Conservation (phyloP, 2,113 vertebrate species). For the Phrynosoma blainvillii region DNA sequence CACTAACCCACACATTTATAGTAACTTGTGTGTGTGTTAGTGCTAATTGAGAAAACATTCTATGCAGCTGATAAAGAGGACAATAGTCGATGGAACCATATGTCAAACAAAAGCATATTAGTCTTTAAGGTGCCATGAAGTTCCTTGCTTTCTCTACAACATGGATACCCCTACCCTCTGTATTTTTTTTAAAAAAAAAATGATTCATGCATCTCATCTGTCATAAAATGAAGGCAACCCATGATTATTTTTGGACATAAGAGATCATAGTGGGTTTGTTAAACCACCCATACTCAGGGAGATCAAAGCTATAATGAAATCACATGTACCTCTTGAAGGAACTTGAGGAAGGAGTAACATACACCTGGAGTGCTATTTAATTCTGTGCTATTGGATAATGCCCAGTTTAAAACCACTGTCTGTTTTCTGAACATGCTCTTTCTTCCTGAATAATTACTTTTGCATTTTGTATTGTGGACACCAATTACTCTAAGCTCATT, state of each 20-base stretch:
- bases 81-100: too few species aligned
- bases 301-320: conserved; percentile 13
- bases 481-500: conserved; percentile 21
- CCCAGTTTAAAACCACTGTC: neutral
- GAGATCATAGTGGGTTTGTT: neutral
- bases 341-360: neutral
- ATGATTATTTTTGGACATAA: neutral
- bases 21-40: too few species aligned
- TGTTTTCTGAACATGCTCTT: conserved; percentile 13
- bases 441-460: conserved; percentile 31
- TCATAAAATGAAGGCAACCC: neutral
- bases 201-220: neutral
- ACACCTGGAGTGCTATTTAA: neutral
- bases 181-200: neutral
- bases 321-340: neutral
- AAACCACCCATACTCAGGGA: neutral
- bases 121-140: too few species aligned
- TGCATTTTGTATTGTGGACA: neutral
- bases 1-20: too few species aligned
- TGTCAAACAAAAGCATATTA: too few species aligned
- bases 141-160: too few species aligned
- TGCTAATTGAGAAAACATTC: too few species aligned
- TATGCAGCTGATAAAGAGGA: too few species aligned
- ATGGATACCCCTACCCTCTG: too few species aligned
- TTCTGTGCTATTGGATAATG: conserved; percentile 8